These are phyloP conservation scores for Drosophila anceps DNA, from an alignment of 2,888 invertebrate species.

Conservation along the genomic window DNA sequence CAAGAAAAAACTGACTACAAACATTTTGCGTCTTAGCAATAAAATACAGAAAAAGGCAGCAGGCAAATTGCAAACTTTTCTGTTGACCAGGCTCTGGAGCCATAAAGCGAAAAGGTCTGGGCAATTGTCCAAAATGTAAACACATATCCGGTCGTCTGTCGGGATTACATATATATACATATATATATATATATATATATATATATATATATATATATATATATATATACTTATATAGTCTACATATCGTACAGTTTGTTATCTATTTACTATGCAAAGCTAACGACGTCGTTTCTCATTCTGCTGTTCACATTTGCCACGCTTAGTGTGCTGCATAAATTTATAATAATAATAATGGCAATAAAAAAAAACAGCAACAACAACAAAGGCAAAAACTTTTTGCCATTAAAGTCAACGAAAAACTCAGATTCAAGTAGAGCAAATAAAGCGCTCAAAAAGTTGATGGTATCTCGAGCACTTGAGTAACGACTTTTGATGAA, in stretches of 20 bases:
- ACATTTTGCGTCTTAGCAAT: constrained; percentile 66
- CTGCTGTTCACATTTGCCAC: constrained; percentile 34
- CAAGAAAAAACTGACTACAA: constrained; percentile 37
- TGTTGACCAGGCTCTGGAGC: constrained; percentile 5
- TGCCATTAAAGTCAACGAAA: constrained; percentile 37
- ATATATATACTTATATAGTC: not conserved
- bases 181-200: not conserved
- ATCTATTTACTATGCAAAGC: constrained; percentile 61
- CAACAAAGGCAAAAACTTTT: constrained; percentile 46
- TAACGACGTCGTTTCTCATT: constrained; percentile 52
- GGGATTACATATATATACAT: not conserved
- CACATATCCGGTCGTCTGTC: constrained; percentile 2
- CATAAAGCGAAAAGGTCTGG: constrained; percentile 22
- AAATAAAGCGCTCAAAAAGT: constrained; percentile 33
- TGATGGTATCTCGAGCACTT: constrained; percentile 44
- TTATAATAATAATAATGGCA: constrained; percentile 39
- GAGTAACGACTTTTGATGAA: constrained; percentile 23
- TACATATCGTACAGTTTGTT: constrained; percentile 12
- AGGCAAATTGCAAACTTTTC: constrained; percentile 18
- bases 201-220: constrained; percentile 2
- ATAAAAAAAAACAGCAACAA: constrained; percentile 21
- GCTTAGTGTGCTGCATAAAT: constrained; percentile 47
- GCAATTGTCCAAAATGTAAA: constrained; percentile 29
- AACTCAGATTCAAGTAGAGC: constrained; percentile 41
- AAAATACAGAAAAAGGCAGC: constrained; percentile 21